Conservation (phyloP, 1,140 invertebrate genomes). For the Bombus affinis region DNA sequence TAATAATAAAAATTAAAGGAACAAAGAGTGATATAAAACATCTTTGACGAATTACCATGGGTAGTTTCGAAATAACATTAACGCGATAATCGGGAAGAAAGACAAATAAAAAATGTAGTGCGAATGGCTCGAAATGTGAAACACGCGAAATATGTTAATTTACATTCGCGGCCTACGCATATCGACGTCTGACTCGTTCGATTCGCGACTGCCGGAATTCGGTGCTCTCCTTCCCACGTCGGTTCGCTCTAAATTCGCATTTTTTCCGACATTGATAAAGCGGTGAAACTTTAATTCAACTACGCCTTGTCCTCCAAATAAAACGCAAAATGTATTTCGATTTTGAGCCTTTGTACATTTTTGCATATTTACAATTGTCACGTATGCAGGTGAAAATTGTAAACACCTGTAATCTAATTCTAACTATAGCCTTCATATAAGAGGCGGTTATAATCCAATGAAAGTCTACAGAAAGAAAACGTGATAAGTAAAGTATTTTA, state of each 20-base stretch:
- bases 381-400: too few relatives aligned
- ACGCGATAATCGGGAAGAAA: not conserved
- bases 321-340: too few relatives aligned
- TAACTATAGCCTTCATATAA: too few relatives aligned
- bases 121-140: not conserved
- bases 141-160: conserved; percentile 3
- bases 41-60: not conserved
- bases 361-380: not conserved
- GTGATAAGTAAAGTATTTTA: too few relatives aligned
- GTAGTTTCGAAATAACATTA: not conserved
- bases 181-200: not conserved
- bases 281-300: not conserved
- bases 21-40: not conserved
- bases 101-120: not conserved
- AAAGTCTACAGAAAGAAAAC: too few relatives aligned
- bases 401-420: too few relatives aligned
- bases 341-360: too few relatives aligned
- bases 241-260: not conserved
- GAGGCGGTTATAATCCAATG: too few relatives aligned
- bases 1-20: not conserved
- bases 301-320: not conserved
- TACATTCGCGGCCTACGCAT: not conserved
- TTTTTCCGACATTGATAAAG: not conserved
- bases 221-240: not conserved
- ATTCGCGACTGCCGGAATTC: not conserved